Percentiles rank a stretch among this genome's conserved stretches.
These are phyloP conservation scores for Opisthograptis luteolata DNA, from an alignment of 2,888 invertebrate species.

Conservation along the genomic window DNA sequence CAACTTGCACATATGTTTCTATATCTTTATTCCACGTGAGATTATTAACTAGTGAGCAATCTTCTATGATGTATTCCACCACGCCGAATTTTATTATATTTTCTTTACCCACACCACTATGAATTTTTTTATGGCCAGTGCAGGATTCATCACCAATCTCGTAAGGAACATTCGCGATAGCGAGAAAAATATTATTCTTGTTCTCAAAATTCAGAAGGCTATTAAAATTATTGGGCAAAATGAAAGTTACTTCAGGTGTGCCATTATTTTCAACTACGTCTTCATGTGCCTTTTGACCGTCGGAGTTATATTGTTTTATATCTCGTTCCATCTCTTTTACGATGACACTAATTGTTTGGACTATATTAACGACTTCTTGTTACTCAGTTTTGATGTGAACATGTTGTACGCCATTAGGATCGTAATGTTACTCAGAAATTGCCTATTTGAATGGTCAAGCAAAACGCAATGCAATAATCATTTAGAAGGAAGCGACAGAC, in stretches of 20 bases:
- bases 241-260: neutral
- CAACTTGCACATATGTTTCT: constrained; percentile 1
- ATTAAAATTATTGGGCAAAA: neutral
- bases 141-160: constrained; percentile 7
- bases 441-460: neutral
- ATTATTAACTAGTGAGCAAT: neutral
- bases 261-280: neutral
- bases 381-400: constrained; percentile 3
- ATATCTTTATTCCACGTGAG: neutral
- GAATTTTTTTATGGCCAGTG: neutral
- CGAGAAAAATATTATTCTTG: constrained; percentile 2
- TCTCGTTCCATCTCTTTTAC: neutral
- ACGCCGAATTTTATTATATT: neutral
- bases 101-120: neutral
- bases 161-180: neutral
- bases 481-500: neutral
- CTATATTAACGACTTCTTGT: neutral
- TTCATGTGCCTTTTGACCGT: neutral
- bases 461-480: neutral
- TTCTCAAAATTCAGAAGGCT: constrained; percentile 10
- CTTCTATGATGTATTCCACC: neutral
- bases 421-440: neutral
- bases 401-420: constrained; percentile 8
- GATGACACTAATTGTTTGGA: neutral
- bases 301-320: neutral